These are phyloP conservation scores for Drusus annulatus DNA, from an alignment of 1,140 invertebrate genomes.

Conservation along the genomic window DNA sequence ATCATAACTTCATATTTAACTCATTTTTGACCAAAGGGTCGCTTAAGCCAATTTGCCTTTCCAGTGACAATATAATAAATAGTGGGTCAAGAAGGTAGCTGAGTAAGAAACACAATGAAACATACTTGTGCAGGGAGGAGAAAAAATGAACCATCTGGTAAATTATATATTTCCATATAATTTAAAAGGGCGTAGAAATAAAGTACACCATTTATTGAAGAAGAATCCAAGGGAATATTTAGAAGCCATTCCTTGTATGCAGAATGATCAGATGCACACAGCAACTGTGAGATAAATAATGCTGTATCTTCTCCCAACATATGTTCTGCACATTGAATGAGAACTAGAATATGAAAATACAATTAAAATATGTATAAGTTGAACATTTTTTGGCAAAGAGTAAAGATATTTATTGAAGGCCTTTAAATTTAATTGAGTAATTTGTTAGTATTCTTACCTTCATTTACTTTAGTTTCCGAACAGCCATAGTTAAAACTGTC, in stretches of 20 bases:
- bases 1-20: too few species aligned
- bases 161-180: conserved; percentile 47
- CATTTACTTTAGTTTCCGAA: conserved; percentile 17
- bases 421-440: too few species aligned
- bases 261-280: conserved; percentile 35
- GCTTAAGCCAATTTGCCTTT: too few species aligned
- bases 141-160: conserved; percentile 52
- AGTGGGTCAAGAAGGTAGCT: background rate
- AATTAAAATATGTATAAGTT: background rate
- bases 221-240: conserved; percentile 49
- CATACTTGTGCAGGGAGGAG: conserved; percentile 43
- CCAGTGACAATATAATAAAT: too few species aligned
- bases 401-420: too few species aligned
- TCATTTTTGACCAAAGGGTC: too few species aligned
- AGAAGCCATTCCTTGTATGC: conserved; percentile 31
- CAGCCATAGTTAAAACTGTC: conserved; percentile 53
- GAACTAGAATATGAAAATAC: conserved; percentile 38
- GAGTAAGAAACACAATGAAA: background rate
- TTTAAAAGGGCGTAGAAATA: conserved; percentile 54
- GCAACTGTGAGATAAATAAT: conserved; percentile 51
- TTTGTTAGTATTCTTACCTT: conserved; percentile 40
- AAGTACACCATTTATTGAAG: conserved; percentile 43
- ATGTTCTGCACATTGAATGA: conserved; percentile 50
- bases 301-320: conserved; percentile 53
- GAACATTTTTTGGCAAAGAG: too few species aligned